Base-by-base conservation (phyloP, 2,888 invertebrate genomes). In the Stegophylla sp. region DNA sequence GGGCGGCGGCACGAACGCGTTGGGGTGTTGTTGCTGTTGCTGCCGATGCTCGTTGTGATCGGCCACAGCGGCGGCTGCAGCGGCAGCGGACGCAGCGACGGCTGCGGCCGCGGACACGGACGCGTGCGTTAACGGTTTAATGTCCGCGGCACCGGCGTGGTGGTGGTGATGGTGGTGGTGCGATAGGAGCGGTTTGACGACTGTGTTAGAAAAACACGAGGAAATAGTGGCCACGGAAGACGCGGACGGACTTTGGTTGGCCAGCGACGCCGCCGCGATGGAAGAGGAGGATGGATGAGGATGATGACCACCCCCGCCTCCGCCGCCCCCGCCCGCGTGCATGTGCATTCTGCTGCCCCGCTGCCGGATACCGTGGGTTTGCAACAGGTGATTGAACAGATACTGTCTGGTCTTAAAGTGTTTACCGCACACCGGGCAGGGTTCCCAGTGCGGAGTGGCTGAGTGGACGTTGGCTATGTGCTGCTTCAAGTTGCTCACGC, bases 381-480 rank as follows among this genome's bases (percentile, higher is more conserved):
- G 92, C 84, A 92, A 89, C 87, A 92, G 91, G 87, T 92, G 92
- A 88, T 92, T 92, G 89, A 91, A 91, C 86, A 92, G 89, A 87
- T 92, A 92, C 87, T 92, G 92, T 88, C 91, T 91, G 85, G 92
- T 92, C 88, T 92, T 92, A 89, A 91, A 91, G 86, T 90, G 90
- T 88, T 92, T 92, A 86, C 91, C 91, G 88, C 92, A 92, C 86
- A 91, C 90, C 86, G 90, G 90, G 88, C 92, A 92, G 85, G 90
- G 90, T 86, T 90, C 91, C 91, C 92, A 91, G 86, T 90, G 90
- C 86, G 91, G 91, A 85, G 91, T 89, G 85, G 91, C 90, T 85
- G 91, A 90, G 88, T 92, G 92, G 87, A 92, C 91, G 88, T 92
- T 92, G 88, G 91, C 91, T 88, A 92, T 90, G 88, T 92, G 92